These are phyloP conservation scores for Brachyptera risi DNA, from an alignment of 2,888 invertebrate genomes.

Conservation along the genomic window DNA sequence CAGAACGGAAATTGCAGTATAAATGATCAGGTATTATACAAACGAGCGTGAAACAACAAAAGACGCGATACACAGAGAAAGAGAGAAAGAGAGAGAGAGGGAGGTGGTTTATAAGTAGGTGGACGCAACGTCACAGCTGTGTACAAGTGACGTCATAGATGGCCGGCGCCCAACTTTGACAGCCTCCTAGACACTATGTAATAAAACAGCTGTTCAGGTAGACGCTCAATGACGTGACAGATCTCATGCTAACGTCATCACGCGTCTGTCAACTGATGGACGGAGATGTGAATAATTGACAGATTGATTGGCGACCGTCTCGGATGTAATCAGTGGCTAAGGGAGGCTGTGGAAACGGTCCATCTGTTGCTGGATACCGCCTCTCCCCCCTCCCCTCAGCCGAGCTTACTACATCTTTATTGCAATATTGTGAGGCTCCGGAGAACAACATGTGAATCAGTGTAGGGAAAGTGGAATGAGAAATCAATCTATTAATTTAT, in stretches of 20 bases:
- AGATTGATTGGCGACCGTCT: background rate
- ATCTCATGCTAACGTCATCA: background rate
- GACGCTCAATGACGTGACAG: background rate
- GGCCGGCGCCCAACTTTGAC: background rate
- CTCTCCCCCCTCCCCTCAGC: too few relatives aligned
- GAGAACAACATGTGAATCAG: too few relatives aligned
- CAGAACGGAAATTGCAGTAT: too few relatives aligned
- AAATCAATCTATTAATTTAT: too few relatives aligned
- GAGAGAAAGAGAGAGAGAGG: background rate
- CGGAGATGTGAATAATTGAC: background rate
- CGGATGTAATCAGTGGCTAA: background rate
- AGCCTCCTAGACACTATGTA: background rate
- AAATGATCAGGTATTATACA: too few relatives aligned
- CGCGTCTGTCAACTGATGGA: background rate
- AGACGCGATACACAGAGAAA: background rate
- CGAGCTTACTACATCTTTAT: background rate
- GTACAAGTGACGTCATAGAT: background rate
- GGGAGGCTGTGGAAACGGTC: slow-evolving; percentile 2
- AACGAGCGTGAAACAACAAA: background rate
- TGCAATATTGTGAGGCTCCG: background rate
- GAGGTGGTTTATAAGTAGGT: background rate
- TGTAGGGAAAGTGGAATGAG: too few relatives aligned
- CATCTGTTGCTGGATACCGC: background rate
- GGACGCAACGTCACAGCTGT: background rate
- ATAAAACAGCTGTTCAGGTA: background rate